These are phyloP conservation scores for Chelonus insularis DNA, from an alignment of 1,140 invertebrate genomes.

Conservation along the genomic window DNA sequence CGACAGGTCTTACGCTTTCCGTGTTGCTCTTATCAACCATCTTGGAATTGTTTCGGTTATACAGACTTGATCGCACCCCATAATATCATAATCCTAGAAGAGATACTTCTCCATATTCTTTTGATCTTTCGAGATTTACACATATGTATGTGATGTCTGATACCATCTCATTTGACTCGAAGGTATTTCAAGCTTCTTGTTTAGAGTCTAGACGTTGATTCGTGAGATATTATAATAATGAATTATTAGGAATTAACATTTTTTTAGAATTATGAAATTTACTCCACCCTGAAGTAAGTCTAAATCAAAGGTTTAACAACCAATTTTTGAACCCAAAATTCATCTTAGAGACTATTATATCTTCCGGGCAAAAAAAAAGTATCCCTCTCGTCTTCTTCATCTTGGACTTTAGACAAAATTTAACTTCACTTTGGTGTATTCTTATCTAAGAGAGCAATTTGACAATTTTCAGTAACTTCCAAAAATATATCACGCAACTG, in stretches of 20 bases:
- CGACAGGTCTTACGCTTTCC: slow-evolving; percentile 8
- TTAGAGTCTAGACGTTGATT: neutral
- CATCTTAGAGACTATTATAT: too few species aligned
- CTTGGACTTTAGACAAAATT: neutral
- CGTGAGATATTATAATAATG: neutral
- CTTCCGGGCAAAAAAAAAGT: too few species aligned
- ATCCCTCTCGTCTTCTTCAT: too few species aligned
- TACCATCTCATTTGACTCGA: neutral
- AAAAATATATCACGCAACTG: slow-evolving; percentile 50
- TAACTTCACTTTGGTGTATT: too few species aligned
- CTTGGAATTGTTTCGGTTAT: slow-evolving; percentile 5
- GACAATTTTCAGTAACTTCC: slow-evolving; percentile 34
- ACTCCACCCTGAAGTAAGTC: neutral
- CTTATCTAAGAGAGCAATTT: slow-evolving; percentile 36
- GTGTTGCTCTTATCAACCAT: slow-evolving; percentile 1
- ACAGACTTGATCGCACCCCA: neutral
- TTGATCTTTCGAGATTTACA: neutral
- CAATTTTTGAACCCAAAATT: too few species aligned
- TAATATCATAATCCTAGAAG: slow-evolving; percentile 6
- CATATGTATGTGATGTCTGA: neutral
- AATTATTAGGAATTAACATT: too few species aligned
- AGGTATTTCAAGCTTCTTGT: neutral
- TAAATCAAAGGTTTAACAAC: too few species aligned
- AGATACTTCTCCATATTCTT: neutral
- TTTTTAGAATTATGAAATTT: too few species aligned